These are phyloP conservation scores for Tineola bisselliella DNA, from an alignment of 2,888 invertebrate species.

Conservation along the genomic window DNA sequence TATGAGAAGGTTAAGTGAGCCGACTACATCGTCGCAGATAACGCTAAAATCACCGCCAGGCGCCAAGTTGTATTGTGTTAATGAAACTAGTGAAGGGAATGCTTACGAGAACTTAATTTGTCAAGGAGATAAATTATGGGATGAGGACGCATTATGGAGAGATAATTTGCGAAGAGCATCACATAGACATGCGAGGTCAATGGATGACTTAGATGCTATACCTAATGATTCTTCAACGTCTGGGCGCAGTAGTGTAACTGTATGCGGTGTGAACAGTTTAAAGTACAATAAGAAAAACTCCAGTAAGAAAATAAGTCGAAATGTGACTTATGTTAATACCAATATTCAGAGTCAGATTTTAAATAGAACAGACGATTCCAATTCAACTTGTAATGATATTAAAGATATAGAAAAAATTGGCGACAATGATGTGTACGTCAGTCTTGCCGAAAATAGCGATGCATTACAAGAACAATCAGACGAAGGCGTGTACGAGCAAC, in stretches of 20 bases:
- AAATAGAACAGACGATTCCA: constrained; percentile 22
- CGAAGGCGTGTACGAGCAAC: constrained; percentile 68
- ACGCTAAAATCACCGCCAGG: background rate
- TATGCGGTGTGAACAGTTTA: constrained; percentile 49
- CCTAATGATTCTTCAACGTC: constrained; percentile 29
- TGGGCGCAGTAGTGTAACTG: constrained; percentile 34
- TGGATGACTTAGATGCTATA: constrained; percentile 78
- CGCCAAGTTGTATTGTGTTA: background rate
- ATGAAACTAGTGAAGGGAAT: constrained; percentile 52
- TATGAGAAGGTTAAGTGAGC: background rate
- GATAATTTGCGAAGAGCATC: constrained; percentile 82
- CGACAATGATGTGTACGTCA: constrained; percentile 64
- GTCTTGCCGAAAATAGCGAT: constrained; percentile 45
- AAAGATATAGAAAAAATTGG: constrained; percentile 39
- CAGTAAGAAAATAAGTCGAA: constrained; percentile 68
- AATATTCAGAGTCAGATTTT: constrained; percentile 65
- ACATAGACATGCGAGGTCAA: constrained; percentile 81
- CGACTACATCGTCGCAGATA: constrained; percentile 21
- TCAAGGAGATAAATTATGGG: constrained; percentile 81
- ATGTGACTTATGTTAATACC: constrained; percentile 83
- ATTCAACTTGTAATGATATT: background rate
- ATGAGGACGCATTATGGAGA: constrained; percentile 83
- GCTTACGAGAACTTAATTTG: constrained; percentile 56
- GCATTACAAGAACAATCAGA: constrained; percentile 38
- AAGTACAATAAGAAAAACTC: constrained; percentile 47